These are phyloP conservation scores for Melanotaenia duboulayi DNA, from an alignment of 2,113 vertebrate species.

Conservation along the genomic window DNA sequence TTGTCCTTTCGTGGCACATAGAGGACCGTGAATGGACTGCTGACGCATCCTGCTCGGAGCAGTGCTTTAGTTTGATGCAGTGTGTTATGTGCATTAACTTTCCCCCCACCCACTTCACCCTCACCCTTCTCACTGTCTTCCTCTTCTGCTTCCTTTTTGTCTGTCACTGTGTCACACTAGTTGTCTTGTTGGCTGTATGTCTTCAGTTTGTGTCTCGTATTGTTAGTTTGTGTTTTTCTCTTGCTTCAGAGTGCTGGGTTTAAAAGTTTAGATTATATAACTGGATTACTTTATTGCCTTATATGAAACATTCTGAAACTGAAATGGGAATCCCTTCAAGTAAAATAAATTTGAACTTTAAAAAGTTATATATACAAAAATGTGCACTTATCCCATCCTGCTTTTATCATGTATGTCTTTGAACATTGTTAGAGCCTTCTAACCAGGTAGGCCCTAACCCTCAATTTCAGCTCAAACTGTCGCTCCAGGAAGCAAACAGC, in stretches of 20 bases:
- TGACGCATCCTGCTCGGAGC: constrained; percentile 88
- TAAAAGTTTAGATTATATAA: constrained; percentile 7
- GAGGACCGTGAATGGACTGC: constrained; percentile 88
- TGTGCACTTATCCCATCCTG: neutral
- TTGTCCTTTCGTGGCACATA: constrained; percentile 82
- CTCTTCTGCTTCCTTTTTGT: constrained; percentile 40
- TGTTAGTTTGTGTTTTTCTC: constrained; percentile 6
- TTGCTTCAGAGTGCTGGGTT: neutral
- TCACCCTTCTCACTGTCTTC: constrained; percentile 48
- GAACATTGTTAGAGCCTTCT: constrained; percentile 48
- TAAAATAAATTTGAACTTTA: neutral
- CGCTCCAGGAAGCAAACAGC: constrained; percentile 47
- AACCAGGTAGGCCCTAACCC: constrained; percentile 59
- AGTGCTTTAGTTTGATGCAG: constrained; percentile 89
- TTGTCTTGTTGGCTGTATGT: constrained; percentile 9
- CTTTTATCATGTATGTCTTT: constrained; percentile 2
- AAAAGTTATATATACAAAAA: neutral
- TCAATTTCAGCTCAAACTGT: constrained; percentile 64
- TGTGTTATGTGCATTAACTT: constrained; percentile 83
- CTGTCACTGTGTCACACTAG: constrained; percentile 46
- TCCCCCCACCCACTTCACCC: constrained; percentile 67
- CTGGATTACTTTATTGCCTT: neutral
- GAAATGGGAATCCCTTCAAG: neutral
- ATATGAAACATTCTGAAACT: neutral
- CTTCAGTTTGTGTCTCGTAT: constrained; percentile 3